Evolutionary conservation across 1,140 invertebrate genomes (phyloP).

Genomic region (Sitophilus oryzae): DNA sequence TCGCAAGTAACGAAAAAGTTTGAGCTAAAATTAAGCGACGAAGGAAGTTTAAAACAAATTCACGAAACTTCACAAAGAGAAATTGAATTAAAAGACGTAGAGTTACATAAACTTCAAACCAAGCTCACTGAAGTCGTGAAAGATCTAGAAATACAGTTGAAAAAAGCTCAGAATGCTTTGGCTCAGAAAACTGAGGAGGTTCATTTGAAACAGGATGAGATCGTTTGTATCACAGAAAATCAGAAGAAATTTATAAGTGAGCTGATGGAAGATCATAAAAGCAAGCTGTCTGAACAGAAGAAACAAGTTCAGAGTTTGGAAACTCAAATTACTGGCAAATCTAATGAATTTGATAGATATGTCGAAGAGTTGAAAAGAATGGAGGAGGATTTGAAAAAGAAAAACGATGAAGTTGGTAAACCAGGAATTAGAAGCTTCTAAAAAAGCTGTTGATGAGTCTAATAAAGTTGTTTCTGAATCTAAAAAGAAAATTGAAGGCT

Average conservation of each 20-base stretch:
- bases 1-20: constrained; percentile 14
- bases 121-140: constrained; percentile 7
- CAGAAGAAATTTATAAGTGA: constrained; percentile 17
- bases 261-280: constrained; percentile 18
- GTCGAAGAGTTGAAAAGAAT: constrained; percentile 4
- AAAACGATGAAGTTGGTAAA: constrained; percentile 7
- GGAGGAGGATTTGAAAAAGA: constrained; percentile 2
- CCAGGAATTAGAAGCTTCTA: constrained; percentile 1
- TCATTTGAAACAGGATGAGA: constrained; percentile 13
- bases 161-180: constrained; percentile 1
- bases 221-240: constrained; percentile 9
- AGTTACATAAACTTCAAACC: constrained; percentile 8
- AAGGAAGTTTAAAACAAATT: constrained; percentile 8
- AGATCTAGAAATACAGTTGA: constrained; percentile 13
- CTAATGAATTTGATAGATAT: constrained; percentile 1
- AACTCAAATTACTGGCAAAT: background rate
- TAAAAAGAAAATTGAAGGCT: constrained; percentile 8
- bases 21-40: constrained; percentile 7
- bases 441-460: constrained; percentile 5
- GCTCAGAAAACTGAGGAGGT: constrained; percentile 13
- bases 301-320: constrained; percentile 5
- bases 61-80: constrained; percentile 1
- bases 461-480: background rate
- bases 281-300: constrained; percentile 2
- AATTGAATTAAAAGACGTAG: constrained; percentile 1